Evolutionary conservation across 2,113 vertebrate species (phyloP), one percentile per base, ranked within the genome.

Genomic region (Perca flavescens): DNA sequence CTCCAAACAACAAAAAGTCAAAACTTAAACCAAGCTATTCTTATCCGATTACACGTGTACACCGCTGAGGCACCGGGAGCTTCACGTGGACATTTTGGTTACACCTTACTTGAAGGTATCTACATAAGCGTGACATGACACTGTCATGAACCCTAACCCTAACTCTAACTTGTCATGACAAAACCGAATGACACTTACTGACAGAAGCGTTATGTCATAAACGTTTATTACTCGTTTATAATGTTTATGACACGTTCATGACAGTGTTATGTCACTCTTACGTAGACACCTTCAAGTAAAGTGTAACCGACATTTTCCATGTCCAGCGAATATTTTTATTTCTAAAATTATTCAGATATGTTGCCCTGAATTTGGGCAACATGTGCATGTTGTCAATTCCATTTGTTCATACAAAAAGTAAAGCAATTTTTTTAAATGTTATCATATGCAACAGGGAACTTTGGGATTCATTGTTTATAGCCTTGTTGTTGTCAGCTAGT

Each of bases 1-100:
- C 71, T 58, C 25, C 22, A 1, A 21, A 72, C 52, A 53, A 81
- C 62, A 79, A 31, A 13, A 40, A 43, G 0, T 25, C 28, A 19
- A 1, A 49, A 4, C 6, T 21, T 0, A 28, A 10, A 50, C 17
- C 11, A 40, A 46, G 12, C 53, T 16, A 12, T 14, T 13, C 4
- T n/a, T 0, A 2, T 66, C 43, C 25, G 61, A 28, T 50, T 65
- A 6, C 15, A 28, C 12, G 2, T 28, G 11, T 34, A 19, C 78
- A 34, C 34, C 50, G 66, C 74, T 22, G 71, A 90, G 84, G 86
- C 82, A 80, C 86, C 40, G 79, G 61, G 46, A 21, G 73, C 65
- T 63, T 36, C 31, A 14, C 58, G 1, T 34, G 31, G 31, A 61
- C 46, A 19, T 31, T 40, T 57, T 47, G 28, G 2, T 28, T 2